Conservation (phyloP, 1,140 invertebrate genomes). For the Drosophila insularis region DNA sequence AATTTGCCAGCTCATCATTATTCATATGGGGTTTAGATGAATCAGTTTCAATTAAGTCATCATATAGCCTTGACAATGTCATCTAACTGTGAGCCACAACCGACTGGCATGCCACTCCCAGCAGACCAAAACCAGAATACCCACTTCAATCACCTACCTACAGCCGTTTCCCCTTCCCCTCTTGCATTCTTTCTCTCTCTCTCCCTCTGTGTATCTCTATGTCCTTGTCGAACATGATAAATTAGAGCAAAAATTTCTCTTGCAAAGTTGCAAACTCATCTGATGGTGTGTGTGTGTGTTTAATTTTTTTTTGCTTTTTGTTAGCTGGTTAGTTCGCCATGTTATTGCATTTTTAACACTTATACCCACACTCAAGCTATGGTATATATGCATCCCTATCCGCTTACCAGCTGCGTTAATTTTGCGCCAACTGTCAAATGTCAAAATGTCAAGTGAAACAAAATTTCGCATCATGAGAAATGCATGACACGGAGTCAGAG, state of each 20-base stretch:
- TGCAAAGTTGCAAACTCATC: slow-evolving; percentile 14
- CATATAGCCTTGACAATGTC: slow-evolving; percentile 35
- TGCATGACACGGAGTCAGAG: slow-evolving; percentile 53
- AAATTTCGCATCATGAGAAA: slow-evolving; percentile 76
- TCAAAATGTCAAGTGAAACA: slow-evolving; percentile 78
- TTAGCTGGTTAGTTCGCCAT: slow-evolving; percentile 26
- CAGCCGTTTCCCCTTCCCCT: slow-evolving; percentile 1
- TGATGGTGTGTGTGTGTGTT: background rate
- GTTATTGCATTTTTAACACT: slow-evolving; percentile 65
- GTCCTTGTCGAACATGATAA: slow-evolving; percentile 74
- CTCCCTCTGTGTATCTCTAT: slow-evolving; percentile 2
- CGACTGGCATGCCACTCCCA: background rate
- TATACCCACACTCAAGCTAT: background rate
- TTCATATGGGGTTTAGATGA: slow-evolving; percentile 8
- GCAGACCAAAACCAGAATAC: background rate
- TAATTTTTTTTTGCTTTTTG: slow-evolving; percentile 21
- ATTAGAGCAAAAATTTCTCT: slow-evolving; percentile 59
- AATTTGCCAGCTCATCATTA: slow-evolving; percentile 23
- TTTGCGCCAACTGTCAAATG: slow-evolving; percentile 75
- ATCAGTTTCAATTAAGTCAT: slow-evolving; percentile 58
- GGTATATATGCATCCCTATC: background rate
- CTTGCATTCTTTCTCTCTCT: slow-evolving; percentile 1
- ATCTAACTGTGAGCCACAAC: slow-evolving; percentile 31
- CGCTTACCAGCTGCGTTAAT: slow-evolving; percentile 54
- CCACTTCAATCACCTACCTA: background rate